Base-by-base conservation (phyloP, 2,888 invertebrate genomes). In the Andrena bucephala region DNA sequence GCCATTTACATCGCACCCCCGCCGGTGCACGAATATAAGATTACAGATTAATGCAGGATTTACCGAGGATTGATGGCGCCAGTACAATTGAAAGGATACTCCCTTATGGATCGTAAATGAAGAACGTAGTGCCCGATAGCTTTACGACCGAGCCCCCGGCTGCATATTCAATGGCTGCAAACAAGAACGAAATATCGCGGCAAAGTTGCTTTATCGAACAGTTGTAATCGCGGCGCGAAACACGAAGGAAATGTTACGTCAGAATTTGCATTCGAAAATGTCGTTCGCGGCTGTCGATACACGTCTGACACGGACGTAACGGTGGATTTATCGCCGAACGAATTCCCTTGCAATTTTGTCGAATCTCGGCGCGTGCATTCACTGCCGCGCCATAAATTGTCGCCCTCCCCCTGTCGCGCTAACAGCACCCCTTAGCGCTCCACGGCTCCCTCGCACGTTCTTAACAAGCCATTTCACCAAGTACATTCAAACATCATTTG, bases 11-110 rank as follows among this genome's bases (percentile, higher is more conserved):
- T 60, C 48, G 48, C 27, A 29, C 24, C n/a, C 31, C 57, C 62
- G 63, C 8, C 71, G 16, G 50, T 8, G 20, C 24, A 33, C 6
- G 27, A 36, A 54, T n/a, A 29, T 42, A 50, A 81, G 71, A 50
- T 81, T 69, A 76, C 48, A 67, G 69, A 77, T 81, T 83, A 77
- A 63, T 69, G 65, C 59, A 7, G 74, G 65, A 67, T 79, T 68
- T 68, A 27, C 27, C 48, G 54, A 42, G 36, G 59, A 70, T 70
- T 24, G 74, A 75, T 74, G 29, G 77, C 27, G 8, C 13, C 29
- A 27, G 6, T 27, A 24, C 24, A 33, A 29, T 54, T 13, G 20
- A 27, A 59, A 20, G 54, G n/a, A 42, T 36, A 48, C 31, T 27
- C 20, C 59, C 50, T 66, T 66, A 36, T 8, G 7, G 31, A 60